These are phyloP conservation scores for Acleris literana DNA, from an alignment of 2,888 invertebrate genomes.

Conservation along the genomic window DNA sequence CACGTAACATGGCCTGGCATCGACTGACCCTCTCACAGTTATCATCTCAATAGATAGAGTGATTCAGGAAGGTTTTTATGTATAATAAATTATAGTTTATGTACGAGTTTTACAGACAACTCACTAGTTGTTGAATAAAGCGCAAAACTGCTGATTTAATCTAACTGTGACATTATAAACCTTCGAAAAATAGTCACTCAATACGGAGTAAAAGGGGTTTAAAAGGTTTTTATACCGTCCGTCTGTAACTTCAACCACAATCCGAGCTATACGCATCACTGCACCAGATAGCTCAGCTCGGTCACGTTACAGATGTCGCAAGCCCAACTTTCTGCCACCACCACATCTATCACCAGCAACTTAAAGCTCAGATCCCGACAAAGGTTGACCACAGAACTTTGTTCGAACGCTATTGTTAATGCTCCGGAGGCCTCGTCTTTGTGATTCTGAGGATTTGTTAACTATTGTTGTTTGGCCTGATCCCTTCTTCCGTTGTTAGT, in stretches of 20 bases:
- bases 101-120: no score
- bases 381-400: background rate
- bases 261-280: slow-evolving; percentile 50
- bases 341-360: slow-evolving; percentile 3
- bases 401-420: slow-evolving; percentile 23
- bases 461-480: slow-evolving; percentile 5
- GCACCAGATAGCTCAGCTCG: slow-evolving; percentile 50
- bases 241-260: slow-evolving; percentile 41
- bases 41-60: no score
- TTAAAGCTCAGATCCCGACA: slow-evolving; percentile 11
- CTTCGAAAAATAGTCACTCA: no score
- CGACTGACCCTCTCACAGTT: no score
- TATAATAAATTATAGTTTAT: no score
- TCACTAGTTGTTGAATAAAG: no score
- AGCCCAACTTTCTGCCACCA: slow-evolving; percentile 34
- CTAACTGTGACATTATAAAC: no score
- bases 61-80: no score
- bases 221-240: no score
- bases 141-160: no score
- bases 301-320: slow-evolving; percentile 52
- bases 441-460: slow-evolving; percentile 19
- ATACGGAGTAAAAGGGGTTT: no score
- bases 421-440: slow-evolving; percentile 6
- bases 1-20: no score
- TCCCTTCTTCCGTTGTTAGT: slow-evolving; percentile 1